A percentile compares a stretch with the other conserved stretches of the same genome.
These are phyloP conservation scores for Macropus fuliginosus DNA, from an alignment of 2,797 vertebrate genomes.

Conservation along the genomic window DNA sequence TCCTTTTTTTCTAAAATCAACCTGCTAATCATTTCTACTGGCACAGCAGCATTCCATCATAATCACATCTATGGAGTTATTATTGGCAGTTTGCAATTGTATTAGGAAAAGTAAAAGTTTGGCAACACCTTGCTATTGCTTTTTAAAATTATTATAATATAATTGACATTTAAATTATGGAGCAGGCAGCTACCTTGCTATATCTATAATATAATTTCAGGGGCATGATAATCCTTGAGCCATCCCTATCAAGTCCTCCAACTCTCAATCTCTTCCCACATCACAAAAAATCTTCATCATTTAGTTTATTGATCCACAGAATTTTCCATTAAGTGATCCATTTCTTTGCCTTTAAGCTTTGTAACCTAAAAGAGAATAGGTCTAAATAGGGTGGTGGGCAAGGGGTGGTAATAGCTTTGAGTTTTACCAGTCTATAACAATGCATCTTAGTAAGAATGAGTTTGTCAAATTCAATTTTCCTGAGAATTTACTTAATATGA, in stretches of 20 bases:
- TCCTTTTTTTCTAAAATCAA: too few species aligned
- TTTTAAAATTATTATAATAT: neutral
- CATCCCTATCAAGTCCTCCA: neutral
- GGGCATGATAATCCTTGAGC: neutral
- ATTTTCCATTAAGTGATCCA: neutral
- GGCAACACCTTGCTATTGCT: neutral
- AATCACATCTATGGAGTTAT: neutral
- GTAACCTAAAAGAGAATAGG: neutral
- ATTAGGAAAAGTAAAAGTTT: constrained; percentile 35
- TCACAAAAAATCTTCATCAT: neutral
- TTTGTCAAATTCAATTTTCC: constrained; percentile 1
- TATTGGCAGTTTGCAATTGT: constrained; percentile 13
- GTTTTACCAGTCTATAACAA: neutral
- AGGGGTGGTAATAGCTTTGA: neutral
- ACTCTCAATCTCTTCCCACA: neutral
- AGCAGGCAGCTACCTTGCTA: neutral
- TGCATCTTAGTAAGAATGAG: neutral
- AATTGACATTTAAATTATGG: constrained; percentile 1
- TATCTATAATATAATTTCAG: neutral
- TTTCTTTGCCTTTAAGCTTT: neutral
- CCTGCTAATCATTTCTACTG: too few species aligned
- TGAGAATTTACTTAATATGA: constrained; percentile 12
- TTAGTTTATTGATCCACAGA: neutral
- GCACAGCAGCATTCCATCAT: too few species aligned
- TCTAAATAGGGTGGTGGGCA: neutral